These are phyloP conservation scores for Spodoptera exigua DNA, from an alignment of 2,888 invertebrate species.

Conservation along the genomic window DNA sequence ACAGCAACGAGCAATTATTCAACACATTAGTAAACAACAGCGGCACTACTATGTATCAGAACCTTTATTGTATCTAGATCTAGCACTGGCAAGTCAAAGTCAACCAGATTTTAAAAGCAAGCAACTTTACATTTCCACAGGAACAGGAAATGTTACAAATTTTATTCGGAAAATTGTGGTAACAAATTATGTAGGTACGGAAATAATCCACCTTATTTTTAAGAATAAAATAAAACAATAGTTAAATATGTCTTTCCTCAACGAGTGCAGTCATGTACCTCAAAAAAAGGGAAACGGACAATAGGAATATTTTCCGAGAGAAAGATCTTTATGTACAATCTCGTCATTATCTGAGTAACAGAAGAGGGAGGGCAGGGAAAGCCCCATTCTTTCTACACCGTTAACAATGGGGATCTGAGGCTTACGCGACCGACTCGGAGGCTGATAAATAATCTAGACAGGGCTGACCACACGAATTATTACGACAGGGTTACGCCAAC, in stretches of 20 bases:
- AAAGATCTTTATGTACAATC: slow-evolving; percentile 35
- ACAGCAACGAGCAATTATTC: slow-evolving; percentile 4
- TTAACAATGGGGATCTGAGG: slow-evolving; percentile 59
- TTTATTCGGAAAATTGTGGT: slow-evolving; percentile 24
- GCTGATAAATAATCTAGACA: slow-evolving; percentile 52
- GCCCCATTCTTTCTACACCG: slow-evolving; percentile 52
- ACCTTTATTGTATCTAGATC: background rate
- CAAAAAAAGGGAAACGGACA: slow-evolving; percentile 33
- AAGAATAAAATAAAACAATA: slow-evolving; percentile 31
- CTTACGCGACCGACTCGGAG: slow-evolving; percentile 52
- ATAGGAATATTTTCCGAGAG: slow-evolving; percentile 30
- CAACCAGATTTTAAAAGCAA: slow-evolving; percentile 4
- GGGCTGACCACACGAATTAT: slow-evolving; percentile 59
- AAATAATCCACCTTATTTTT: slow-evolving; percentile 6
- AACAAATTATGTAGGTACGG: slow-evolving; percentile 4
- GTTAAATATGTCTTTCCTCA: slow-evolving; percentile 18
- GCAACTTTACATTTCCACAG: slow-evolving; percentile 9
- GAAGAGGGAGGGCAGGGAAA: slow-evolving; percentile 21
- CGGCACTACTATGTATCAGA: background rate
- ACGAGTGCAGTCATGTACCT: slow-evolving; percentile 27
- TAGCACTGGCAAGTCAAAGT: background rate
- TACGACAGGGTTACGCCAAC: slow-evolving; percentile 54
- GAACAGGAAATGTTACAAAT: slow-evolving; percentile 23
- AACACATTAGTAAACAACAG: slow-evolving; percentile 1
- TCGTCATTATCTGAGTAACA: slow-evolving; percentile 42